phyloP scores from a whole-genome alignment of 2,797 vertebrate species.

The Onychomys torridus region DNA sequence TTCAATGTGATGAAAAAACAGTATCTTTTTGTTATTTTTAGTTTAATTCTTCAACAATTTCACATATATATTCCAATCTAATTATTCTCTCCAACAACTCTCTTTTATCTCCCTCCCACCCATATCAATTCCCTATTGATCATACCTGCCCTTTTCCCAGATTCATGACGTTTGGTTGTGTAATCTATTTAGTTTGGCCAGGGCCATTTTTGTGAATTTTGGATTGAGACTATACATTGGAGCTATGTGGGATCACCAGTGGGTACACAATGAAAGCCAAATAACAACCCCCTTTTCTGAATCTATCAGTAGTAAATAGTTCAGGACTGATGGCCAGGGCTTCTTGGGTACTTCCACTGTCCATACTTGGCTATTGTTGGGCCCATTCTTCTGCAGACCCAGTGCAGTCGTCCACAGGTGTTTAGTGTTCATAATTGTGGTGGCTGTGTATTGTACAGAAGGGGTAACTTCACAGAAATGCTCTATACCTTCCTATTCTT shows the following conservation, averaged over 20 bases:
- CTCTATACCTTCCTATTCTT: not conserved
- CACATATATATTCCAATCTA: not conserved
- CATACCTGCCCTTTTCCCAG: not conserved
- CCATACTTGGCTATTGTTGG: not conserved
- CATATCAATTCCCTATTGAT: not conserved
- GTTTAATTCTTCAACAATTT: not conserved
- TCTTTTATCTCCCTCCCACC: not conserved
- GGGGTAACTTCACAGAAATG: not conserved
- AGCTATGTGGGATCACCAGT: not conserved
- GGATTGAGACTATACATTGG: not conserved
- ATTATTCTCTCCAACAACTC: not conserved
- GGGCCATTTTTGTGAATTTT: not conserved
- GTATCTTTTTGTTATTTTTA: not conserved
- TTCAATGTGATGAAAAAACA: not conserved
- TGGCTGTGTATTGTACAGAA: not conserved
- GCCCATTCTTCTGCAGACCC: not conserved
- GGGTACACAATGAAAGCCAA: not conserved
- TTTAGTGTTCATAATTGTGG: not conserved
- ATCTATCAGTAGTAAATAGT: not conserved
- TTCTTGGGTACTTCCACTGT: not conserved
- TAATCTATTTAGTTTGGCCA: not conserved
- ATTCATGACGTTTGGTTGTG: not conserved
- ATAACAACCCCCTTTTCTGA: not conserved
- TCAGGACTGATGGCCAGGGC: not conserved
- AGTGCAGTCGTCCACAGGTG: not conserved